Conservation (phyloP, 2,888 invertebrate genomes). For the Mythimna lalbum region DNA sequence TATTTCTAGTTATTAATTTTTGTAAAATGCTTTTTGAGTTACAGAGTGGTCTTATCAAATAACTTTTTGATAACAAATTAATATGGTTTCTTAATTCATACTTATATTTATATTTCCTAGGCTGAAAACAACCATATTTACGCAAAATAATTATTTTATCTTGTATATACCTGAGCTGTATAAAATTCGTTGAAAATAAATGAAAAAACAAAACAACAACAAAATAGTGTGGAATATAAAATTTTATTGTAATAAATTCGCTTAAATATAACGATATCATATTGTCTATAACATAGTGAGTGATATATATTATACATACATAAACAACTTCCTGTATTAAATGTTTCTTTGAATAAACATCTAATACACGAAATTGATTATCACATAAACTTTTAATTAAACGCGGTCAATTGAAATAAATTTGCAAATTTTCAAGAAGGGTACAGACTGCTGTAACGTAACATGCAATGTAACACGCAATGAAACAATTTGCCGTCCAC, state of each 20-base stretch:
- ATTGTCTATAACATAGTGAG: slow-evolving; percentile 46
- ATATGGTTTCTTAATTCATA: background rate
- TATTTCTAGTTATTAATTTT: slow-evolving; percentile 39
- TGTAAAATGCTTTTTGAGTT: background rate
- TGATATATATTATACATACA: background rate
- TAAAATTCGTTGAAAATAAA: background rate
- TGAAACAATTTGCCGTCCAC: too few relatives aligned
- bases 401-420: background rate
- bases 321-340: background rate
- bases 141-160: too few relatives aligned
- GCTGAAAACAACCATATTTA: too few relatives aligned
- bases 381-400: background rate
- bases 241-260: slow-evolving; percentile 66
- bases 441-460: too few relatives aligned
- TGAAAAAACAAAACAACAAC: slow-evolving; percentile 12
- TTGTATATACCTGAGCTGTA: too few relatives aligned
- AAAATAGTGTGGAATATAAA: slow-evolving; percentile 59
- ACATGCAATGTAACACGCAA: too few relatives aligned
- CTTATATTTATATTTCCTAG: too few relatives aligned
- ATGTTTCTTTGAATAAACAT: slow-evolving; percentile 26
- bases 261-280: slow-evolving; percentile 59
- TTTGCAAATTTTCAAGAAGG: too few relatives aligned
- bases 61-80: slow-evolving; percentile 12
- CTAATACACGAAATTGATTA: background rate
- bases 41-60: background rate